A percentile compares a stretch with the other conserved stretches of the same genome.
Conservation (phyloP, 2,888 invertebrate species). For the Sepiola atlantica region DNA sequence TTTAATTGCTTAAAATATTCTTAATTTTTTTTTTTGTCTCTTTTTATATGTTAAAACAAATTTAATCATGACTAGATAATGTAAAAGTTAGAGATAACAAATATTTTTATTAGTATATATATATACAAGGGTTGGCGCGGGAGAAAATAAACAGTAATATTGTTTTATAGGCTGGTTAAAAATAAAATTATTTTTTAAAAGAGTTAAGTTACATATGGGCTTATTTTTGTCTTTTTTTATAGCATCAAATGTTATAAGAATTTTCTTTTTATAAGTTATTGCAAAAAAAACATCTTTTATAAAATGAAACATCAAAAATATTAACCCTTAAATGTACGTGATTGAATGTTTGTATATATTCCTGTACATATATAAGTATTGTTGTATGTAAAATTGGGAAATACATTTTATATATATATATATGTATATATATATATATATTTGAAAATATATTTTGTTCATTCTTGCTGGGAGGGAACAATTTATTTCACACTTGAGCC, state of each 20-base stretch:
- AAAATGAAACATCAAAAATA: neutral
- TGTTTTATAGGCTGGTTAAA: neutral
- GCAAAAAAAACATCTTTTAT: neutral
- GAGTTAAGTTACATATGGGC: neutral
- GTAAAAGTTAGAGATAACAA: neutral
- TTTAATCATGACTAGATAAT: neutral
- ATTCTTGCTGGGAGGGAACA: neutral
- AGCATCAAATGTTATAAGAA: neutral
- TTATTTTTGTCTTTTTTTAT: neutral
- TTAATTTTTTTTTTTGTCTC: too few relatives aligned
- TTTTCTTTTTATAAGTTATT: neutral
- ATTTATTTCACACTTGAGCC: neutral
- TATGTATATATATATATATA: neutral
- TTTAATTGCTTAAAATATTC: constrained; percentile 7
- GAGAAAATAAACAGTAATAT: neutral
- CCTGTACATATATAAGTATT: neutral
- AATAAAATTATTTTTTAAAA: too few relatives aligned
- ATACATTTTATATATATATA: neutral
- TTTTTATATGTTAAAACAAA: neutral
- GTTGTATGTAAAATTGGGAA: neutral
- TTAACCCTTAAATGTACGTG: neutral
- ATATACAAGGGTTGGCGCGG: neutral
- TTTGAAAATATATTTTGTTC: neutral
- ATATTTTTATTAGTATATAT: neutral
- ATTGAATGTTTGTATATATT: neutral